Conservation (phyloP, 1,140 invertebrate genomes). For the Listronotus bonariensis region DNA sequence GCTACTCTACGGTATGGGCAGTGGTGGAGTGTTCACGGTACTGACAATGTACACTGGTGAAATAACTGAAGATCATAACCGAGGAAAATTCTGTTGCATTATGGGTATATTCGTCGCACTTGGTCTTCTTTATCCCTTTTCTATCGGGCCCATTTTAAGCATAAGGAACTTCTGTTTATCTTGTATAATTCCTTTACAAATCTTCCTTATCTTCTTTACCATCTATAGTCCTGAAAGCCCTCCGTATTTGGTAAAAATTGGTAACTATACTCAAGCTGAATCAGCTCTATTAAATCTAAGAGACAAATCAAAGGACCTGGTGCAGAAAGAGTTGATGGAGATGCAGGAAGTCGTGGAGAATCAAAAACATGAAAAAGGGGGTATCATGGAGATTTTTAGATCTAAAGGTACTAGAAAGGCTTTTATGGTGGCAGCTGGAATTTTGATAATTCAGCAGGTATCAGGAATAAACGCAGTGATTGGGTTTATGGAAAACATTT, state of each 20-base stretch:
- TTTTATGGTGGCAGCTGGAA: constrained; percentile 71
- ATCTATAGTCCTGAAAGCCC: constrained; percentile 73
- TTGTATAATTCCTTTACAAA: constrained; percentile 56
- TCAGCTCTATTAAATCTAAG: constrained; percentile 67
- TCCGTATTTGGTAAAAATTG: constrained; percentile 66
- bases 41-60: constrained; percentile 60
- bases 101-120: constrained; percentile 43
- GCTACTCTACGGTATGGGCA: constrained; percentile 55
- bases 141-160: constrained; percentile 62
- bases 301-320: constrained; percentile 57
- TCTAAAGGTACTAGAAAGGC: constrained; percentile 64
- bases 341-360: constrained; percentile 21
- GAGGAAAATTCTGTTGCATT: constrained; percentile 43
- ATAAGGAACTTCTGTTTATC: constrained; percentile 62
- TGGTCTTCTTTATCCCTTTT: constrained; percentile 56
- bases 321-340: constrained; percentile 20
- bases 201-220: constrained; percentile 61
- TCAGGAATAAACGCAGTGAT: constrained; percentile 85
- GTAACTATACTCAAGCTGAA: constrained; percentile 64
- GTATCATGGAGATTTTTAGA: constrained; percentile 29
- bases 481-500: constrained; percentile 78
- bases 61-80: constrained; percentile 54
- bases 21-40: constrained; percentile 58
- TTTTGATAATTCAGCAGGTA: constrained; percentile 87
- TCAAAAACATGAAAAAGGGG: constrained; percentile 47